Base-by-base conservation (phyloP, 2,797 vertebrate genomes). In the Lagodon rhomboides region DNA sequence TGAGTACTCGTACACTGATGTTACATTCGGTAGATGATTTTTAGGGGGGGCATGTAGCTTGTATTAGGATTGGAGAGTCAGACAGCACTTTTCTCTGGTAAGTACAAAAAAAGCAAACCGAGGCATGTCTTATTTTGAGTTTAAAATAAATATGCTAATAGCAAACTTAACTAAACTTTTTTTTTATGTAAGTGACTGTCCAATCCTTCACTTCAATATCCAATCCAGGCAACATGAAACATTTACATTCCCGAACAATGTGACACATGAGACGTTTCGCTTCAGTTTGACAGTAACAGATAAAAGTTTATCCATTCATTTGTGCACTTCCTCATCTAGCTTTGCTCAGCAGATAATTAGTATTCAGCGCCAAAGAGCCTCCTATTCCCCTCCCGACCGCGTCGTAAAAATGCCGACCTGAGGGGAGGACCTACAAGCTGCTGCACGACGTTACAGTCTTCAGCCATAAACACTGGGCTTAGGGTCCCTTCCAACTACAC, bases 271-370 rank as follows among this genome's bases (percentile, higher is more conserved):
- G 27, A 27, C 27, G 4, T 34, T 34, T 38, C 9, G 5, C 34
- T 10, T 38, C 16, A 1, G 27, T 1, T 5, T 56, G 41, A 55
- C 55, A 41, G 17, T 23, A 17, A 12, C 23, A 64, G 30, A 25
- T 56, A 73, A 30, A 27, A 38, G 41, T 41, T 69, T 27, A 53
- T 23, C 47, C 47, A 55, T 69, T 69, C 51, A 59, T 59, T 46
- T 23, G 23, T 25, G 53, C 54, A 43, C 41, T 60, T 64, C 72
- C 65, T 71, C 58, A 62, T 77, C 50, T 15, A 18, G 47, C 70
- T 46, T 61, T 66, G 53, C 58, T 56, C 61, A 55, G 34, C 20
- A 49, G 53, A 50, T 77, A 43, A 75, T 86, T 81, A 75, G 62
- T 63, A 80, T 77, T 82, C 74, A 65, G 51, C 43, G 73, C 51